Base-by-base conservation (phyloP, 2,113 vertebrate species). In the Lagopus muta region DNA sequence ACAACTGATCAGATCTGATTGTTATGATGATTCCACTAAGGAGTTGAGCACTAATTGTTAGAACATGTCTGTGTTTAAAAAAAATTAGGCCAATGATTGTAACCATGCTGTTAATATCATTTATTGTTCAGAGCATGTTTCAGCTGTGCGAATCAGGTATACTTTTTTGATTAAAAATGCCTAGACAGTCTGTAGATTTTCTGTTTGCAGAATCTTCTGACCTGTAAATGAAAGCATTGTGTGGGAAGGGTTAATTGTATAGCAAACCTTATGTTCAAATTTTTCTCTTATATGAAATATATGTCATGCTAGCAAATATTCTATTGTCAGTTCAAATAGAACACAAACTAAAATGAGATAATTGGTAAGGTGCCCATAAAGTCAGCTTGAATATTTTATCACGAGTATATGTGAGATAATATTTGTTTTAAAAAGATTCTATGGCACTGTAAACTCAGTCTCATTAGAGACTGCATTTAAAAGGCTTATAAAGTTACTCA, bases 401-500 rank as follows among this genome's bases (percentile, higher is more conserved):
- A 98, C 97, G 97, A 98, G 96, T 98, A 97, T 98, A 98, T 98
- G 97, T 98, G 98, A 98, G 98, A 98, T 98, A 98, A 98, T 98
- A 98, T 98, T 98, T 98, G 98, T 98, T 98, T 98, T 98, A 98
- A 97, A 98, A 98, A 98, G 98, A 98, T 98, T 98, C 98, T 98
- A 97, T 98, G 97, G 98, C 98, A 98, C 97, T 98, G 98, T 98
- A 98, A 98, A 98, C 98, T 98, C 98, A 98, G 98, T 98, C 98
- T 98, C 98, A 98, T 98, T 98, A 98, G 98, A 98, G 98, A 98
- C 98, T 98, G 96, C 98, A 98, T 98, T 98, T 98, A 98, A 98
- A 98, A 98, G 97, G 98, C 98, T 98, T 98, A 98, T 98, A 98
- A 98, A 98, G 98, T 98, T 98, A 98, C 98, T 98, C 98, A 98